Evolutionary conservation across 2,888 invertebrate species (phyloP).

Genomic region (Melinopterus prodromus): DNA sequence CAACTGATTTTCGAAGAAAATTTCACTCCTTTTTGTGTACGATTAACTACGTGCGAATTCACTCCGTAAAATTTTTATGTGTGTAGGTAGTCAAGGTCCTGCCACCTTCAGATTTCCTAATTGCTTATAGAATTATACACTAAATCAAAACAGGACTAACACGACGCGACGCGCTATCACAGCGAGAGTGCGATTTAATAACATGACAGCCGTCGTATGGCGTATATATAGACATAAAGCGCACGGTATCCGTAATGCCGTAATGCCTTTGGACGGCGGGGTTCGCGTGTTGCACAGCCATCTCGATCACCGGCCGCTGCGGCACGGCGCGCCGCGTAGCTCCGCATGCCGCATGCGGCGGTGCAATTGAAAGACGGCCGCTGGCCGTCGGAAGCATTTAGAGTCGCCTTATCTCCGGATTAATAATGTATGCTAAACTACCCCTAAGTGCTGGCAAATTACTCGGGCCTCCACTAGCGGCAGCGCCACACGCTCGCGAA

Average conservation of each 20-base stretch:
- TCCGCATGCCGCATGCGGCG: conserved; percentile 38
- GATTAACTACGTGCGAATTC: too few relatives aligned
- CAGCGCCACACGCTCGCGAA: conserved; percentile 5
- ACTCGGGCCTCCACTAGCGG: conserved; percentile 49
- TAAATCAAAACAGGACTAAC: background rate
- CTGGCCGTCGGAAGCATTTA: conserved; percentile 50
- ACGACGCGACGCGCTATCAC: background rate
- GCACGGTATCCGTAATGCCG: background rate
- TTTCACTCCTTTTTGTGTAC: too few relatives aligned
- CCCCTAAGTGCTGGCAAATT: conserved; percentile 62
- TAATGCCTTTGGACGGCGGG: too few relatives aligned
- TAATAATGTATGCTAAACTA: conserved; percentile 62
- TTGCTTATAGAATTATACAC: too few relatives aligned
- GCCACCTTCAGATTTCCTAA: too few relatives aligned
- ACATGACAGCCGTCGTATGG: background rate
- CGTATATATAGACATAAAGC: conserved; percentile 24
- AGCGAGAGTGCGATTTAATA: background rate
- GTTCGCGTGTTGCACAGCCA: conserved; percentile 16
- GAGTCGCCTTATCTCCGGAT: conserved; percentile 57
- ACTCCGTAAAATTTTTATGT: too few relatives aligned
- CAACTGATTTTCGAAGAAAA: too few relatives aligned
- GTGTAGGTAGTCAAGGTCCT: too few relatives aligned
- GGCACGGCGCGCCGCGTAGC: background rate
- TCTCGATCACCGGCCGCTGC: conserved; percentile 9
- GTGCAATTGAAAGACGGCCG: conserved; percentile 56